A percentile compares a stretch with the other conserved stretches of the same genome.
phyloP scores from a whole-genome alignment of 2,888 invertebrate genomes.

The Nomada goodeniana region DNA sequence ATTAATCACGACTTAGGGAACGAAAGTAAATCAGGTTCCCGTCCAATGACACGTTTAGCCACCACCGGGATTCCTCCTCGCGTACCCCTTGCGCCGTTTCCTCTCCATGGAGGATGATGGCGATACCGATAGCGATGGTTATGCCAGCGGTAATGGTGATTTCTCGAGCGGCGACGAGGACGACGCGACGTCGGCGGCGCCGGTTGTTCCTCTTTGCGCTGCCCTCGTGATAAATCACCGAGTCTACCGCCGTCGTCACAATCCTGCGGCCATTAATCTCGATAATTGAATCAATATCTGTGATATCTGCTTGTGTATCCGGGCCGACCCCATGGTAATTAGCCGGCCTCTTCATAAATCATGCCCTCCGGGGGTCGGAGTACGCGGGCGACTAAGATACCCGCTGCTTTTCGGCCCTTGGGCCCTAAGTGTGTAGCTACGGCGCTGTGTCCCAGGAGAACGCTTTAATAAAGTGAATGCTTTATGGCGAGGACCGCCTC shows the following conservation, averaged over 20 bases:
- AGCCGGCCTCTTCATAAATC: constrained; percentile 73
- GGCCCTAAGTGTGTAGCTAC: background rate
- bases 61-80: constrained; percentile 49
- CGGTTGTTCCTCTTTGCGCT: constrained; percentile 42
- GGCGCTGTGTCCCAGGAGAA: background rate
- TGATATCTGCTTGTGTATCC: constrained; percentile 72
- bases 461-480: constrained; percentile 42
- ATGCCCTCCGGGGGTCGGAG: constrained; percentile 63
- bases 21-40: constrained; percentile 75
- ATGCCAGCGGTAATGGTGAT: constrained; percentile 49
- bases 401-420: constrained; percentile 16
- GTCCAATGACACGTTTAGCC: constrained; percentile 74
- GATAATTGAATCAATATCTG: constrained; percentile 82
- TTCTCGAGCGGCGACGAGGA: constrained; percentile 28
- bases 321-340: constrained; percentile 72
- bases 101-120: constrained; percentile 43
- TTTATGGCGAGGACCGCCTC: constrained; percentile 11
- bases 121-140: constrained; percentile 52
- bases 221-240: constrained; percentile 71
- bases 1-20: constrained; percentile 74
- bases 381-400: constrained; percentile 12
- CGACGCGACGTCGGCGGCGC: constrained; percentile 12
- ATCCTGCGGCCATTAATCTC: constrained; percentile 79
- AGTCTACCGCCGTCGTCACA: constrained; percentile 60
- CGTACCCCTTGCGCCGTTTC: background rate